Evolutionary conservation across 2,797 vertebrate species (phyloP).

Genomic region (Onychomys torridus): DNA sequence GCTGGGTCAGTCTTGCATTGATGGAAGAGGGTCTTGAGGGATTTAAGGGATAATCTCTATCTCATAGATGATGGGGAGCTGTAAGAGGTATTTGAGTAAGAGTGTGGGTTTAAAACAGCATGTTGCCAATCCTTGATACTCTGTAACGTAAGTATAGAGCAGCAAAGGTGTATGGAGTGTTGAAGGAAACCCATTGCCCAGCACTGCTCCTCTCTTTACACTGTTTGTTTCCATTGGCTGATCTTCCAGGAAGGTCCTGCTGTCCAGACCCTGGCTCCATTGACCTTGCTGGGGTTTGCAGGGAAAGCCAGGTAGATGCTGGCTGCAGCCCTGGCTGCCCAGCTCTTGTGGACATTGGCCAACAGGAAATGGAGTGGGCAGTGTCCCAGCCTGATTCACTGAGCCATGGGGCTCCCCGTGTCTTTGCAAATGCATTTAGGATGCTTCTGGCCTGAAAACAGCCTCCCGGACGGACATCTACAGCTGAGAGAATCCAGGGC

Average conservation of each 20-base stretch:
- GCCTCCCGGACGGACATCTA: constrained; percentile 56
- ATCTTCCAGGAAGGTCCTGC: neutral
- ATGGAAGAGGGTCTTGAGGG: neutral
- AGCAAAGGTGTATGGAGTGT: neutral
- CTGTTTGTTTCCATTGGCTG: rapidly evolving
- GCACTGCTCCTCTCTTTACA: rapidly evolving
- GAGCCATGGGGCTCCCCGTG: constrained; percentile 67
- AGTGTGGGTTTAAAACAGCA: too few species aligned
- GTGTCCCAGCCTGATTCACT: constrained; percentile 74
- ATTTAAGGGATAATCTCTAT: rapidly evolving
- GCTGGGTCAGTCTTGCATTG: rapidly evolving
- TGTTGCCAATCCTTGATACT: neutral
- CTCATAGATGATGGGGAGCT: neutral
- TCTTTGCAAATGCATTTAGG: constrained; percentile 51
- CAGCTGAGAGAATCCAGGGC: constrained; percentile 55
- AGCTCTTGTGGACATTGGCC: constrained; percentile 48
- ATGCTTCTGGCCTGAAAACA: constrained; percentile 74
- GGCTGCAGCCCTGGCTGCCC: constrained; percentile 24
- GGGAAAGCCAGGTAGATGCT: neutral
- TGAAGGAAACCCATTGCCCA: neutral
- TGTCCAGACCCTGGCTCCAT: neutral
- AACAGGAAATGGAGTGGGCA: constrained; percentile 77
- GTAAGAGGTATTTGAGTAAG: neutral
- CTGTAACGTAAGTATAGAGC: neutral
- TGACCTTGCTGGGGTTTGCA: neutral